Evolutionary conservation across 2,888 invertebrate genomes (phyloP).

Genomic region (Papilio elwesi): DNA sequence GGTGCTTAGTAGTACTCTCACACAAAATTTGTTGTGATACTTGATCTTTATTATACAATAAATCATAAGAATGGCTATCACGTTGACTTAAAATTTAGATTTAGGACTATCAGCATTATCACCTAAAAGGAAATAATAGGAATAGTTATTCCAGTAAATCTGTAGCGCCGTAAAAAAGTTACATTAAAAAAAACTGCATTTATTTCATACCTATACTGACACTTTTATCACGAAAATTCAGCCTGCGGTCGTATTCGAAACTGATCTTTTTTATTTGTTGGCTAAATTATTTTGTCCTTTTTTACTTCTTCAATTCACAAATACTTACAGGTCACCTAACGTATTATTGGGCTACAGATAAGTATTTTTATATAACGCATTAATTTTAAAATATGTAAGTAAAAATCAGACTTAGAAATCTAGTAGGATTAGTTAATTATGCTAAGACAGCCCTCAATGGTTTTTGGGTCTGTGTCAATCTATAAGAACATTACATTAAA

Average conservation of each 20-base stretch:
- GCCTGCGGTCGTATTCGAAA: constrained; percentile 9
- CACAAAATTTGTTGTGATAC: too few species aligned
- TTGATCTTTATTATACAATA: too few species aligned
- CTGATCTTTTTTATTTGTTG: constrained; percentile 5
- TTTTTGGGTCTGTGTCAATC: constrained; percentile 19
- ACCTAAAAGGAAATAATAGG: too few species aligned
- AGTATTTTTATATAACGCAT: too few species aligned
- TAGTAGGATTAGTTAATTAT: not conserved
- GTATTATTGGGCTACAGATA: not conserved
- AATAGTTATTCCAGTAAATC: too few species aligned
- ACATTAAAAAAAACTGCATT: not conserved
- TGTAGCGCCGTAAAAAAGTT: not conserved
- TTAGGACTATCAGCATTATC: too few species aligned
- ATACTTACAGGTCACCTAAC: not conserved
- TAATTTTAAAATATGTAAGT: too few species aligned
- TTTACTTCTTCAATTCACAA: not conserved
- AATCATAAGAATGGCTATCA: too few species aligned
- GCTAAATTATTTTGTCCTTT: constrained; percentile 1
- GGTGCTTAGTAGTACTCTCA: too few species aligned
- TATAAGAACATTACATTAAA: constrained; percentile 22
- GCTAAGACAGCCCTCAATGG: not conserved
- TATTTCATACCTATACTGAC: not conserved
- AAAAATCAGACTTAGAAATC: too few species aligned
- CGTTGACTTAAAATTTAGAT: too few species aligned
- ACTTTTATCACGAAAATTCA: constrained; percentile 2